Conservation (phyloP, 2,888 invertebrate genomes). For the Trissolcus japonicus region DNA sequence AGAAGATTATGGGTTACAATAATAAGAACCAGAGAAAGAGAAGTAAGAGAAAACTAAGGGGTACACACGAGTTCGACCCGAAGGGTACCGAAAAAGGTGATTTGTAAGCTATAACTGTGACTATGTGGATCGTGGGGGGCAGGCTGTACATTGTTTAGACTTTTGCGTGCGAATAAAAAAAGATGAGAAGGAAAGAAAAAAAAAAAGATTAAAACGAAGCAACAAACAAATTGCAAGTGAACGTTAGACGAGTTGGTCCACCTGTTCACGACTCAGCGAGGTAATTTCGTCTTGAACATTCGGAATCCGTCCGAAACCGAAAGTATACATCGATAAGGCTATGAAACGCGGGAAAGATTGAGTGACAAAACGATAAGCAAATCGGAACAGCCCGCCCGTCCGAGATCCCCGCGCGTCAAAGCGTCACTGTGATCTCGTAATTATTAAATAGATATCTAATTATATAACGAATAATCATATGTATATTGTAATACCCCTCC, state of each 20-base stretch:
- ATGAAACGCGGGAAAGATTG: constrained; percentile 20
- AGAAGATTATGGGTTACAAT: constrained; percentile 40
- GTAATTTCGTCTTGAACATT: constrained; percentile 44
- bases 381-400: constrained; percentile 72
- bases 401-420: constrained; percentile 77
- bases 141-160: constrained; percentile 68
- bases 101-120: constrained; percentile 75
- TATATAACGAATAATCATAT: constrained; percentile 73
- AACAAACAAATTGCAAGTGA: constrained; percentile 17
- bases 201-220: too few species aligned
- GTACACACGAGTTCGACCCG: constrained; percentile 52
- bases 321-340: constrained; percentile 49
- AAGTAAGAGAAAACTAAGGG: constrained; percentile 18
- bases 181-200: too few species aligned
- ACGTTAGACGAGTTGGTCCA: constrained; percentile 12
- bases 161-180: constrained; percentile 23
- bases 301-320: constrained; percentile 55
- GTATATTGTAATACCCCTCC: constrained; percentile 71
- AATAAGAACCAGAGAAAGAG: constrained; percentile 29
- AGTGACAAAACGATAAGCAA: constrained; percentile 55
- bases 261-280: constrained; percentile 25
- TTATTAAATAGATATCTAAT: constrained; percentile 75
- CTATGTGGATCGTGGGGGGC: constrained; percentile 75
- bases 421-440: constrained; percentile 77
- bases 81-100: constrained; percentile 63